Conservation (phyloP, 2,888 invertebrate species). For the Drosophila limbata region DNA sequence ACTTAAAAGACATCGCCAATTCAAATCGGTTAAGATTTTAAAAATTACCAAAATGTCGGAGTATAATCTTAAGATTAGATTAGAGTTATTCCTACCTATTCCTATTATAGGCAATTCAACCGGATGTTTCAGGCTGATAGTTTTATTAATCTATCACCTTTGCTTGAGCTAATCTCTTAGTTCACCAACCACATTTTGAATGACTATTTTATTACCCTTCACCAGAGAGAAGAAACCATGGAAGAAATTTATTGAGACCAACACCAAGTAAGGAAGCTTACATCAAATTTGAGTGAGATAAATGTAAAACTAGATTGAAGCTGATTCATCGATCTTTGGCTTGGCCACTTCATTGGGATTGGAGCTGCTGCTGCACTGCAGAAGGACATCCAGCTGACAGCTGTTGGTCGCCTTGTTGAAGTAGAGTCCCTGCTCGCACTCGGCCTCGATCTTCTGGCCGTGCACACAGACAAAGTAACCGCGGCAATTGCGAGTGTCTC, state of each 20-base stretch:
- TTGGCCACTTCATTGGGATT: conserved; percentile 17
- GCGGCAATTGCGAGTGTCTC: conserved; percentile 73
- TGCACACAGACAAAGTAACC: conserved; percentile 82
- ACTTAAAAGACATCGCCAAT: not conserved
- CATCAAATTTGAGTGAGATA: not conserved
- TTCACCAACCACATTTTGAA: not conserved
- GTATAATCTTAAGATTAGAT: no score
- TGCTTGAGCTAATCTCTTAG: no score
- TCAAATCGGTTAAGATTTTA: no score
- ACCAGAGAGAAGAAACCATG: not conserved
- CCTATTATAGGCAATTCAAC: no score
- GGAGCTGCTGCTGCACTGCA: conserved; percentile 58
- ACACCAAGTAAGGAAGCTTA: conserved; percentile 5
- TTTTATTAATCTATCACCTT: no score
- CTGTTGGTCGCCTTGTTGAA: conserved; percentile 66
- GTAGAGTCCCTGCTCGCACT: conserved; percentile 69
- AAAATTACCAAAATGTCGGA: no score
- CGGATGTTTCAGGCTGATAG: no score
- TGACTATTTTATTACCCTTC: not conserved
- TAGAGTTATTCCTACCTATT: no score
- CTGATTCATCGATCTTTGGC: conserved; percentile 31
- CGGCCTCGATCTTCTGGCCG: conserved; percentile 78
- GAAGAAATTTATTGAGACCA: conserved; percentile 21
- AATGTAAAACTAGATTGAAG: not conserved
- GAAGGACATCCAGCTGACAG: conserved; percentile 71